phyloP scores from a whole-genome alignment of 30 jellyfish, hydroid and myxozoan genomes.

The Chrysaora quinquecirrha region DNA sequence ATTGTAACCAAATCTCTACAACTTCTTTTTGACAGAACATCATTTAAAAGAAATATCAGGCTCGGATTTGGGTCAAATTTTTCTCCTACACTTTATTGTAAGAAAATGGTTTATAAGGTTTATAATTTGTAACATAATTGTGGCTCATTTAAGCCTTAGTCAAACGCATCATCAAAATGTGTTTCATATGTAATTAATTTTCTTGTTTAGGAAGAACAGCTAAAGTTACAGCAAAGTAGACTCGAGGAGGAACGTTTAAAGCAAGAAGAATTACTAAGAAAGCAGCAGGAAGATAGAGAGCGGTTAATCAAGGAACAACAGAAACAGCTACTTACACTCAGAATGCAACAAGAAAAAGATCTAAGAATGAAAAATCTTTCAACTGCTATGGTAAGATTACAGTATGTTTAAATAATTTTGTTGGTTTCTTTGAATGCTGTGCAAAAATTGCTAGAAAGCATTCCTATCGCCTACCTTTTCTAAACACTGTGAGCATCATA shows the following conservation, averaged over 20 bases:
- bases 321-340: constrained; percentile 16
- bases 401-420: no score
- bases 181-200: neutral
- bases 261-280: constrained; percentile 34
- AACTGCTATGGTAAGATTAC: neutral
- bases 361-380: neutral
- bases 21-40: neutral
- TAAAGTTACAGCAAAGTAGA: constrained; percentile 23
- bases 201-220: constrained; percentile 28
- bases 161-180: no score
- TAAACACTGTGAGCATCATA: neutral
- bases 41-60: neutral
- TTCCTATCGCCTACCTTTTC: neutral
- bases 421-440: no score
- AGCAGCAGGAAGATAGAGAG: constrained; percentile 73
- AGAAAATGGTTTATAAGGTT: neutral
- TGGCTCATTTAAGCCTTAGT: neutral
- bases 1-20: neutral
- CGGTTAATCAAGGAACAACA: constrained; percentile 68
- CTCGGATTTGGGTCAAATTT: neutral
- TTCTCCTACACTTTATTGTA: no score
- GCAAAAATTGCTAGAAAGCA: neutral
- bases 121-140: neutral
- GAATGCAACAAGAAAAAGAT: constrained; percentile 9
- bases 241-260: constrained; percentile 29